phyloP scores from a whole-genome alignment of 2,888 invertebrate species.

The Frankliniella fusca region DNA sequence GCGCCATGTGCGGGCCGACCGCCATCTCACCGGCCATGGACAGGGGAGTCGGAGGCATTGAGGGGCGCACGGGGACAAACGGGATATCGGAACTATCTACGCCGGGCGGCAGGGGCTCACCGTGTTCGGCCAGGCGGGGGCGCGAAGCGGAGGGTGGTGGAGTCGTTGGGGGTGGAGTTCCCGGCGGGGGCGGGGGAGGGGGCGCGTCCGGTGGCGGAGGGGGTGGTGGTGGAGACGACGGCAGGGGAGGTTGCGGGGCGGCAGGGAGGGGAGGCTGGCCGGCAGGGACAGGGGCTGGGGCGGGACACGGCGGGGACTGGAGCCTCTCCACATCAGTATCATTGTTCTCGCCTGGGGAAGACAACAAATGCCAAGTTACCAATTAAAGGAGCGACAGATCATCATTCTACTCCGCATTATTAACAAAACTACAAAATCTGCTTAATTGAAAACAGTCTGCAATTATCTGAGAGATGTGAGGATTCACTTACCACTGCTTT shows the following conservation, averaged over 20 bases:
- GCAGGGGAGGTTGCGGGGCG: conserved; percentile 37
- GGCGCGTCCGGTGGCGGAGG: conserved; percentile 33
- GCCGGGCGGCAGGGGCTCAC: conserved; percentile 54
- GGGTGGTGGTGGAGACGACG: conserved; percentile 37
- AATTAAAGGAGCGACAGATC: not conserved
- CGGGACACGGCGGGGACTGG: not conserved
- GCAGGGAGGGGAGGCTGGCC: conserved; percentile 30
- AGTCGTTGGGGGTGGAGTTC: conserved; percentile 35
- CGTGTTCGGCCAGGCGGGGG: conserved; percentile 33
- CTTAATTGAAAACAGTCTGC: no score
- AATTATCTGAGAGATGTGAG: no score
- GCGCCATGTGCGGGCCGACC: not conserved
- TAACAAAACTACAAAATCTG: no score
- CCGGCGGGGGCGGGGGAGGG: conserved; percentile 32
- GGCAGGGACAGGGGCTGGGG: not conserved
- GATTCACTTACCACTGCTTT: not conserved
- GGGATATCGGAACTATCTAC: conserved; percentile 51
- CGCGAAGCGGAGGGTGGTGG: conserved; percentile 30
- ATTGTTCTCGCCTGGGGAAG: not conserved
- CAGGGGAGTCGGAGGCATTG: conserved; percentile 33
- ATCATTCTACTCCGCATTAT: no score
- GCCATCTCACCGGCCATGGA: not conserved
- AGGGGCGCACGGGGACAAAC: conserved; percentile 35
- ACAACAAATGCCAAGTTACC: not conserved
- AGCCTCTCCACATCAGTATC: not conserved